These are phyloP conservation scores for Taurulus bubalis DNA, from an alignment of 2,113 vertebrate genomes.

Conservation along the genomic window DNA sequence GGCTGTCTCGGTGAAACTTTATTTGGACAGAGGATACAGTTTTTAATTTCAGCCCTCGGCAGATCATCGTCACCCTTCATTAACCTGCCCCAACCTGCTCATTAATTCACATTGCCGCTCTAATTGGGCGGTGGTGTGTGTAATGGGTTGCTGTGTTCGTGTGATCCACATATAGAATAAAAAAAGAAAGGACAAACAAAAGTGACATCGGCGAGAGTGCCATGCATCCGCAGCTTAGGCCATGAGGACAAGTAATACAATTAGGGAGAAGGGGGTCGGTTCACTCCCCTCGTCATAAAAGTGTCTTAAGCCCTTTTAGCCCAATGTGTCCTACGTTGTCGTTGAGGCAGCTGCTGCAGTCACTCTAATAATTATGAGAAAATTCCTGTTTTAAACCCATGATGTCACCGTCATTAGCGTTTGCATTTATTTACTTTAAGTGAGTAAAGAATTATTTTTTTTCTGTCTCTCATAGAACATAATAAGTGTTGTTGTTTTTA, in stretches of 20 bases:
- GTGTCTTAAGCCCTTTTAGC: background rate
- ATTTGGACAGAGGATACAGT: slow-evolving; percentile 7
- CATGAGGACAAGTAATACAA: slow-evolving; percentile 21
- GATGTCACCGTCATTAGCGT: background rate
- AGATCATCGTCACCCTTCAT: slow-evolving; percentile 65
- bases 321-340: background rate
- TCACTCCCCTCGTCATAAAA: background rate
- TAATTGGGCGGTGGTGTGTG: slow-evolving; percentile 57
- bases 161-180: slow-evolving; percentile 3
- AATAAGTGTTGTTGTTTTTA: background rate
- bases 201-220: slow-evolving; percentile 19
- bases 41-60: slow-evolving; percentile 64
- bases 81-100: slow-evolving; percentile 60
- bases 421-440: background rate
- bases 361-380: background rate
- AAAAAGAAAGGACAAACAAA: slow-evolving; percentile 40
- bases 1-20: slow-evolving; percentile 8
- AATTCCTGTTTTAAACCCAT: background rate
- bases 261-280: slow-evolving; percentile 13
- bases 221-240: background rate
- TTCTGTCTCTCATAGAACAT: background rate
- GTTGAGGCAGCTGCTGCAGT: background rate
- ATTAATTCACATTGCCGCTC: slow-evolving; percentile 66
- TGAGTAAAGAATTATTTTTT: background rate
- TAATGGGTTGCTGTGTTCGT: slow-evolving; percentile 20